A percentile compares a stretch with the other conserved stretches of the same genome.
These are phyloP conservation scores for Montipora efflorescens DNA, from an alignment of 64 coral and sea anemone genomes.

Conservation along the genomic window DNA sequence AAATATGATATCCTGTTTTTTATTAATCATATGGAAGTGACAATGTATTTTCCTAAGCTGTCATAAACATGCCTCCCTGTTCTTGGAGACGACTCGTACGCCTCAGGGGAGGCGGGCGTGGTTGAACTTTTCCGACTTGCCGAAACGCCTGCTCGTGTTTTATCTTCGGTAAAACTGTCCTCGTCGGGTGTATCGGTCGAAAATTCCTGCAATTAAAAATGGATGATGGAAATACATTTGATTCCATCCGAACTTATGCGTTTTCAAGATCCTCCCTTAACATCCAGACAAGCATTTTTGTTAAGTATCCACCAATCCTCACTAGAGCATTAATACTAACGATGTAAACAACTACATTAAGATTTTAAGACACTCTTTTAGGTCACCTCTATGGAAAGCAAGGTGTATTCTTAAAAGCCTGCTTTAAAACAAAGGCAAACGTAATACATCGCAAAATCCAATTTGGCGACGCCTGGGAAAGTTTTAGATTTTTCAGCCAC, in stretches of 20 bases:
- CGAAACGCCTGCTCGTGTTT: not conserved
- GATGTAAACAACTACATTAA: too few relatives aligned
- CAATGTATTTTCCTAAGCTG: not conserved
- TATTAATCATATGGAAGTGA: not conserved
- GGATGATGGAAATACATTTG: not conserved
- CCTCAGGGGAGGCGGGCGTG: constrained; percentile 50
- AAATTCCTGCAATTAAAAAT: not conserved
- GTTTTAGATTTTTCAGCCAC: too few relatives aligned
- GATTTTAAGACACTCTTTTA: too few relatives aligned
- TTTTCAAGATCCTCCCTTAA: too few relatives aligned
- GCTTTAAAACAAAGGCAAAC: too few relatives aligned
- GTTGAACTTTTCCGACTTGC: constrained; percentile 27
- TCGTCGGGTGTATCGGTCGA: not conserved
- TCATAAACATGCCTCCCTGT: not conserved
- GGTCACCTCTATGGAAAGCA: too few relatives aligned
- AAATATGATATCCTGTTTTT: not conserved
- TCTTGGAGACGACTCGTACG: constrained; percentile 54
- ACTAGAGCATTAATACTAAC: too few relatives aligned
- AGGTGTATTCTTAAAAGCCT: too few relatives aligned
- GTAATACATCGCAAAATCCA: too few relatives aligned
- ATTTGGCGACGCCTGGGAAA: too few relatives aligned
- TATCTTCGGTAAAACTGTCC: not conserved
- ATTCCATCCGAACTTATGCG: not conserved
- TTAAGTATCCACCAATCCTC: too few relatives aligned
- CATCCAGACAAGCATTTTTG: too few relatives aligned